These are phyloP conservation scores for Embiotoca jacksoni DNA, from an alignment of 2,113 vertebrate genomes.

Conservation along the genomic window DNA sequence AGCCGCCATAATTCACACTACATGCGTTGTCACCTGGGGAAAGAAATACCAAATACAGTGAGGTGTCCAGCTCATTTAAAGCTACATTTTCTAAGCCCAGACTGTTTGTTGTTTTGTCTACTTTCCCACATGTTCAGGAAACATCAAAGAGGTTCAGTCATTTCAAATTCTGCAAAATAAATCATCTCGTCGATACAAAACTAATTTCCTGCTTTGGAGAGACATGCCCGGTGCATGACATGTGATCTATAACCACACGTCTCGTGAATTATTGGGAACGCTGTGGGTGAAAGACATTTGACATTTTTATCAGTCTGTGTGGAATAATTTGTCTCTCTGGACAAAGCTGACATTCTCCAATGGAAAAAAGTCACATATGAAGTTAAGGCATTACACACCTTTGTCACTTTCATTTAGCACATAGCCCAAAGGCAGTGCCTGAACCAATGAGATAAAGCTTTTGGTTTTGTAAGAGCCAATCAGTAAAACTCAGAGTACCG, in stretches of 20 bases:
- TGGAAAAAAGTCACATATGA: conserved; percentile 60
- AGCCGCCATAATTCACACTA: conserved; percentile 96
- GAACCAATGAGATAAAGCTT: conserved; percentile 84
- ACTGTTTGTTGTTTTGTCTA: conserved; percentile 43
- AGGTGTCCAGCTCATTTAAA: conserved; percentile 64
- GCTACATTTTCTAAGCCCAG: conserved; percentile 47
- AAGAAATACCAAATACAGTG: conserved; percentile 64
- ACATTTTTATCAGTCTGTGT: conserved; percentile 72
- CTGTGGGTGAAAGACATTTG: conserved; percentile 65
- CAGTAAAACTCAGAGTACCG: conserved; percentile 61
- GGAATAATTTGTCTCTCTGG: conserved; percentile 76
- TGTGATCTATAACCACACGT: conserved; percentile 57
- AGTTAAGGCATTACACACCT: conserved; percentile 72
- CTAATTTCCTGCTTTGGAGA: conserved; percentile 43
- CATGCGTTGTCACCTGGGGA: conserved; percentile 94
- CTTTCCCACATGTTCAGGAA: conserved; percentile 17
- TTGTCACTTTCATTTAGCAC: conserved; percentile 78
- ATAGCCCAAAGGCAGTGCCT: conserved; percentile 72
- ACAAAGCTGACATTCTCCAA: conserved; percentile 62
- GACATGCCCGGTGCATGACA: conserved; percentile 24
- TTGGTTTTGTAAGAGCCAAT: conserved; percentile 76
- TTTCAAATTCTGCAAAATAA: conserved; percentile 30
- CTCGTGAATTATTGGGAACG: conserved; percentile 70
- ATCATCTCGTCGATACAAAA: conserved; percentile 54
- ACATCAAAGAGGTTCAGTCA: conserved; percentile 20